Evolutionary conservation across 92 coral and sea anemone genomes (phyloP).

Genomic region (Paragorgia papillata): DNA sequence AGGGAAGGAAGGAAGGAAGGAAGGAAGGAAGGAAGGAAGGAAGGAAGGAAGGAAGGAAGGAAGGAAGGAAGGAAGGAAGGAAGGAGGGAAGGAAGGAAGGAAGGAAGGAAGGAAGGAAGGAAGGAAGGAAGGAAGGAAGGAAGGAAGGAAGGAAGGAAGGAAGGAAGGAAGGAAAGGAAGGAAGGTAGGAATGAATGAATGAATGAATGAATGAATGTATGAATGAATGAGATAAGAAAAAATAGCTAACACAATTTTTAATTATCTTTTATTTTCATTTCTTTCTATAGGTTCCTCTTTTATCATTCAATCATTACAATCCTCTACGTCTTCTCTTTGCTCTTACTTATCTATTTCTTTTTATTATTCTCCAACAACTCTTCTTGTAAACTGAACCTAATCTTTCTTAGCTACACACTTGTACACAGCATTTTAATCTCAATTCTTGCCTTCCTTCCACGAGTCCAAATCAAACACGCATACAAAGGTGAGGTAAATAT

Average conservation of each 20-base stretch:
- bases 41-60: slow-evolving; percentile 10
- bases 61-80: slow-evolving; percentile 8
- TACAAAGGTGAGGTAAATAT: slow-evolving; percentile 65
- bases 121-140: no score
- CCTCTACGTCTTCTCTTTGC: slow-evolving; percentile 57
- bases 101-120: no score
- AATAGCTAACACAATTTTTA: no score
- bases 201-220: neutral
- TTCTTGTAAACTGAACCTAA: slow-evolving; percentile 64
- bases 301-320: slow-evolving; percentile 43
- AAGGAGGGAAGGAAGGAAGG: neutral
- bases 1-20: neutral
- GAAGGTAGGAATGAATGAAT: no score
- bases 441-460: slow-evolving; percentile 70
- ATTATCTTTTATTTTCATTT: neutral
- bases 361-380: slow-evolving; percentile 49
- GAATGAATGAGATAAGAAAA: neutral
- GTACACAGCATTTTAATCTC: slow-evolving; percentile 69
- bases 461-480: slow-evolving; percentile 68
- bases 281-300: neutral
- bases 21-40: slow-evolving; percentile 9
- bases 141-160: neutral
- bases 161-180: neutral
- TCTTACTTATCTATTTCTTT: slow-evolving; percentile 61
- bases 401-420: slow-evolving; percentile 70